Conservation (phyloP, 2,113 vertebrate species). For the Nannospalax galili region DNA sequence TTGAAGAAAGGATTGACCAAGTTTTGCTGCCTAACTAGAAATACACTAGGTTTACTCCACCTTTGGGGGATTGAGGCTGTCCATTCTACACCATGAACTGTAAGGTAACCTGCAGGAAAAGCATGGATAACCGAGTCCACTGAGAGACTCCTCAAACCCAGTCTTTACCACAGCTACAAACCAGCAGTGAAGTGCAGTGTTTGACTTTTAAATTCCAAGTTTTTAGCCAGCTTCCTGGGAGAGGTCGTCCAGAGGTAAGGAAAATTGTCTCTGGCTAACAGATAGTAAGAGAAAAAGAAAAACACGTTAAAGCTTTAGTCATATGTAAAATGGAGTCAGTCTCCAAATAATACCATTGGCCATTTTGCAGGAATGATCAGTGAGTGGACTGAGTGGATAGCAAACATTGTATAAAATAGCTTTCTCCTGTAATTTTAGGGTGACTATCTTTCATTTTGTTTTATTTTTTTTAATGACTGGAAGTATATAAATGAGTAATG, state of each 20-base stretch:
- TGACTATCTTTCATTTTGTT: neutral
- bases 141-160: neutral
- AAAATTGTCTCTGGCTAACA: neutral
- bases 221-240: neutral
- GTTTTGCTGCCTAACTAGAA: neutral
- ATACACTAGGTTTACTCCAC: neutral
- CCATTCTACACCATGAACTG: accelerated
- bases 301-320: neutral
- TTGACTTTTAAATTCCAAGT: neutral
- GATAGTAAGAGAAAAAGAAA: neutral
- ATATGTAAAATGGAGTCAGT: neutral
- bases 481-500: neutral
- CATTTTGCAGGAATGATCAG: neutral
- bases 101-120: neutral
- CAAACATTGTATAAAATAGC: neutral
- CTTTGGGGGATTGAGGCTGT: neutral
- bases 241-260: neutral
- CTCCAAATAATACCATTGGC: neutral
- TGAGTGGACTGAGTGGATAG: neutral
- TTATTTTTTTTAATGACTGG: neutral
- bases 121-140: neutral
- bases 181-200: neutral
- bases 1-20: neutral
- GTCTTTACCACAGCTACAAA: neutral
- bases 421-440: neutral